Conservation (phyloP, 2,797 vertebrate genomes). For the Passerculus sandwichensis region DNA sequence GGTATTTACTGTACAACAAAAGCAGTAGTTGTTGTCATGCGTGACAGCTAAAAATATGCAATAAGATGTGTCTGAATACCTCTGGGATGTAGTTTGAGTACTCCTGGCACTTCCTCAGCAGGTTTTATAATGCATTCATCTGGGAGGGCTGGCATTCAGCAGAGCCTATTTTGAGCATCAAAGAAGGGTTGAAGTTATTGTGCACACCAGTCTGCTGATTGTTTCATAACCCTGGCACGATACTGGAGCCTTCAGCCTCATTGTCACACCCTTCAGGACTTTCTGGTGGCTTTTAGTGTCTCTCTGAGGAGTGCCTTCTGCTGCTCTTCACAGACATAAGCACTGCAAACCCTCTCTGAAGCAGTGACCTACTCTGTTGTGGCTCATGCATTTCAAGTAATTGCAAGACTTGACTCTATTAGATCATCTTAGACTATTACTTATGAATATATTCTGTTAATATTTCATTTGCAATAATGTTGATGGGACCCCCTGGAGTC, state of each 20-base stretch:
- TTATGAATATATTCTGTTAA: conserved; percentile 37
- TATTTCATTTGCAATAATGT: conserved; percentile 50
- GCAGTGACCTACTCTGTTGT: not conserved
- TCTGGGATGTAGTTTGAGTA: conserved; percentile 50
- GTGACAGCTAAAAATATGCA: conserved; percentile 67
- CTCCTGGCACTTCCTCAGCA: conserved; percentile 41
- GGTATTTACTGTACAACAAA: conserved; percentile 64
- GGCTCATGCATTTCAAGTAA: not conserved
- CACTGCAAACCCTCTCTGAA: not conserved
- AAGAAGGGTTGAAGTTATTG: not conserved
- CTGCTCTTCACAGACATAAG: not conserved
- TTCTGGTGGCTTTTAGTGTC: conserved; percentile 45
- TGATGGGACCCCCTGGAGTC: conserved; percentile 4
- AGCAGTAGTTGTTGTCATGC: conserved; percentile 41
- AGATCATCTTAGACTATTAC: conserved; percentile 24
- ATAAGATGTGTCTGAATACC: conserved; percentile 60
- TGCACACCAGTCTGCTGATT: not conserved
- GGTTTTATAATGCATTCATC: conserved; percentile 47
- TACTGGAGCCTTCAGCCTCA: not conserved
- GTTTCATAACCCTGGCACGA: conserved; percentile 29
- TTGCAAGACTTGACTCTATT: not conserved
- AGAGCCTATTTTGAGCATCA: conserved; percentile 20
- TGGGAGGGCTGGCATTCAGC: conserved; percentile 37
- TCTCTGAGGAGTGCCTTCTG: not conserved
- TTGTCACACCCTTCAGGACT: conserved; percentile 1